Percentiles rank a stretch among this genome's conserved stretches.
phyloP scores from a whole-genome alignment of 2,113 vertebrate genomes.

The Erpornis zantholeuca region DNA sequence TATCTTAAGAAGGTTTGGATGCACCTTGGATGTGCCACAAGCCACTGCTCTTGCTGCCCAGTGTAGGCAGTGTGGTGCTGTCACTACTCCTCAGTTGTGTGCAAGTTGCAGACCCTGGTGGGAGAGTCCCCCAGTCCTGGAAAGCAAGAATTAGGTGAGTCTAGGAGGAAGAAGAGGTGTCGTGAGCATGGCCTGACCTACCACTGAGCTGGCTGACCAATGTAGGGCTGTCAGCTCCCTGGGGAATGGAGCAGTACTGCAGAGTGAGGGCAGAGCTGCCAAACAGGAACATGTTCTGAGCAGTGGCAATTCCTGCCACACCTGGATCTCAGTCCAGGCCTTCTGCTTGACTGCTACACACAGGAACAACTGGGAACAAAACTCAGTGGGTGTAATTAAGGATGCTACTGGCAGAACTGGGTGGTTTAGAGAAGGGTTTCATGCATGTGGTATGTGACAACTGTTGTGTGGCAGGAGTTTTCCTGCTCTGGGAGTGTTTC shows the following conservation, averaged over 20 bases:
- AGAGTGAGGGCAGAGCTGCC: not conserved
- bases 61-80: fast-evolving
- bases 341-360: not conserved
- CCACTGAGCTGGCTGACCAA: not conserved
- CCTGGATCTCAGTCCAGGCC: not conserved
- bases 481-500: not conserved
- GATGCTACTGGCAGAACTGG: not conserved
- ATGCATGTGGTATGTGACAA: not conserved
- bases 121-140: not conserved
- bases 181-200: not conserved
- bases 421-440: not conserved
- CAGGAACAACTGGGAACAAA: not conserved
- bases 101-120: not conserved
- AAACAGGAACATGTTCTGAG: fast-evolving
- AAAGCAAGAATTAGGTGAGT: not conserved
- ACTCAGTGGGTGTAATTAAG: not conserved
- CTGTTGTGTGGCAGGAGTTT: not conserved
- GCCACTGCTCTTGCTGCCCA: not conserved
- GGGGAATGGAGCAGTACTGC: not conserved
- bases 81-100: not conserved
- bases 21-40: not conserved
- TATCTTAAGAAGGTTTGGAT: not conserved
- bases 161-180: not conserved
- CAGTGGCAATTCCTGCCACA: not conserved
- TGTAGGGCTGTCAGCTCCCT: not conserved